A percentile compares a stretch with the other conserved stretches of the same genome.
phyloP scores from a whole-genome alignment of 2,797 vertebrate species.

The Lacerta viridis region DNA sequence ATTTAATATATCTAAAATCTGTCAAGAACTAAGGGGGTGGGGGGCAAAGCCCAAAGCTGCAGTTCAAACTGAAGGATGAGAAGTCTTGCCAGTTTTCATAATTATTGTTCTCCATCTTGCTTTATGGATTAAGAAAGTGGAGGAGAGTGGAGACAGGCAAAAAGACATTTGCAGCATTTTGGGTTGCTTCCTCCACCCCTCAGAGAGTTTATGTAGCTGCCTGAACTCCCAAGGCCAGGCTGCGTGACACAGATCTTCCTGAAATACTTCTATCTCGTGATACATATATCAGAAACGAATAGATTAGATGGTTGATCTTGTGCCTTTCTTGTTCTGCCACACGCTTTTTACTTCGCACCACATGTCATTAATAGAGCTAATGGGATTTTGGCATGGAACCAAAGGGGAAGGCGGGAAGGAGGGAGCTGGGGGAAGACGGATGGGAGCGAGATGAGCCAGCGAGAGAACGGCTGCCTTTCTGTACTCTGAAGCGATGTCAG shows the following conservation, averaged over 20 bases:
- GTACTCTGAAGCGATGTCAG: conserved; percentile 62
- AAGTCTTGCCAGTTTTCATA: conserved; percentile 63
- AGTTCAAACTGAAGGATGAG: background rate
- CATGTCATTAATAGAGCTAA: conserved; percentile 79
- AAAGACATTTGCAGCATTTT: conserved; percentile 37
- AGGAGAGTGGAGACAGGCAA: conserved; percentile 48
- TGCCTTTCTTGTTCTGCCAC: conserved; percentile 76
- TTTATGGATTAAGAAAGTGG: conserved; percentile 65
- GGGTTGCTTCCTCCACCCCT: background rate
- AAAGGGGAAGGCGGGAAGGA: conserved; percentile 55
- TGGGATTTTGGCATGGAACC: conserved; percentile 76
- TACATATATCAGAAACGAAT: conserved; percentile 66
- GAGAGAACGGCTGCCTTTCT: conserved; percentile 65
- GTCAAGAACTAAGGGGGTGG: background rate
- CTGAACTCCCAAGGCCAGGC: background rate
- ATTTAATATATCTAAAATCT: conserved; percentile 38
- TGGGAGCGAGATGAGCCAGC: conserved; percentile 59
- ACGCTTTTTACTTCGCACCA: conserved; percentile 71
- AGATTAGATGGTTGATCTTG: conserved; percentile 63
- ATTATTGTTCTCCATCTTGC: conserved; percentile 60
- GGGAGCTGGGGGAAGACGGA: conserved; percentile 38
- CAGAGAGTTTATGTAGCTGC: background rate
- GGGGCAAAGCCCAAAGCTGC: conserved; percentile 54
- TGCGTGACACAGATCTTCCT: conserved; percentile 34
- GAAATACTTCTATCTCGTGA: conserved; percentile 61